Evolutionary conservation across 2,113 vertebrate species (phyloP), one percentile per base, ranked within the genome.

Genomic region (Typhlomys cinereus): DNA sequence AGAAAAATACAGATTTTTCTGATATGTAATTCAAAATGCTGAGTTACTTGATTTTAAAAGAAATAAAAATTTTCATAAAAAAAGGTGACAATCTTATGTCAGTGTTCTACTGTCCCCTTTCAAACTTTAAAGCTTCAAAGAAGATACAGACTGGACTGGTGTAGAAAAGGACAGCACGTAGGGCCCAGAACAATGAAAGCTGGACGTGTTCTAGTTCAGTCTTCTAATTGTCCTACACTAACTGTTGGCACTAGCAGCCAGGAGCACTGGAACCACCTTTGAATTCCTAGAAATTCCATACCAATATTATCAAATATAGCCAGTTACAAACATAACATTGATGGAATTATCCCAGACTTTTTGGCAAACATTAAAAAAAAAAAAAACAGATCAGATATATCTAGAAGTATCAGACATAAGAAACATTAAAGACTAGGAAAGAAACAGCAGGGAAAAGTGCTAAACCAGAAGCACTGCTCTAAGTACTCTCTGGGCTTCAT

Each of bases 381-480:
- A 59, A 81, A 75, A 75, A 46, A 21, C 23, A 82, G 34, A 48
- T 36, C n/a, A 62, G 29, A 57, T 94, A 94, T n/a, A n/a, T n/a
- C n/a, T n/a, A n/a, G n/a, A 81, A 20, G 27, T 67, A 83, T 7
- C 36, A 86, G 25, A 48, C 29, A 85, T 5, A 1, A 89, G 57
- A 91, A 12, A 80, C 50, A 48, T 31, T 71, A 7, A 80, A 59
- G 54, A 82, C 31, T 34, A 18, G 41, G n/a, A 89, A 86, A 78
- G n/a, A 41, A 54, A 5, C 29, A n/a, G 36, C 13, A 93, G 67
- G 17, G 14, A 92, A 34, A 78, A 59, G 2, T 75, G 50, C 36
- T 69, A 71, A 73, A n/a, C 18, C 34, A 93, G 66, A 71, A n/a
- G n/a, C n/a, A n/a, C n/a, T n/a, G n/a, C 1, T 67, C 18, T 13